Evolutionary conservation across 1,140 invertebrate species (phyloP).

Genomic region (Sycophila sp.): DNA sequence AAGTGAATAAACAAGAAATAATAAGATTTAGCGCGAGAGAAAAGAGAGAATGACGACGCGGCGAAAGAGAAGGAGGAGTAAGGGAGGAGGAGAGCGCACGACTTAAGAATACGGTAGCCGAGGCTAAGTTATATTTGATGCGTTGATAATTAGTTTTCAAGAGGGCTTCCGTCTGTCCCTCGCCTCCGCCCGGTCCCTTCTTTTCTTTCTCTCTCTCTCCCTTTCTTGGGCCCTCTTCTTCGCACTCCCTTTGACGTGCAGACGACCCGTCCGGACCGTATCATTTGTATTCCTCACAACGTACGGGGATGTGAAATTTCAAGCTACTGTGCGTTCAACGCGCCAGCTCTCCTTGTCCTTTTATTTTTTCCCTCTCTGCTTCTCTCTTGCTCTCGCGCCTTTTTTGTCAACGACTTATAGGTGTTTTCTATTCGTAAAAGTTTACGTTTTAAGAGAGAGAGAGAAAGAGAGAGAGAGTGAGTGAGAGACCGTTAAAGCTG

Average conservation of each 20-base stretch:
- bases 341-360: neutral
- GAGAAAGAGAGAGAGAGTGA: no score
- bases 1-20: slow-evolving; percentile 55
- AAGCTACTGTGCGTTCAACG: slow-evolving; percentile 17
- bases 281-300: slow-evolving; percentile 37
- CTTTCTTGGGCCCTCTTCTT: neutral
- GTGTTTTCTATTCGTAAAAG: slow-evolving; percentile 7
- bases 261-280: neutral
- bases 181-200: slow-evolving; percentile 17
- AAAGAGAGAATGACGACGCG: neutral
- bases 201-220: slow-evolving; percentile 29
- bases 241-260: slow-evolving; percentile 2
- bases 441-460: slow-evolving; percentile 2
- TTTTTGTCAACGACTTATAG: neutral
- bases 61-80: neutral
- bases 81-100: slow-evolving; percentile 36
- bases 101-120: slow-evolving; percentile 63
- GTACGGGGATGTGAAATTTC: slow-evolving; percentile 33
- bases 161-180: slow-evolving; percentile 36
- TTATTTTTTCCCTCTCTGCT: slow-evolving; percentile 6
- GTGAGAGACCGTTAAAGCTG: neutral
- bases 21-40: slow-evolving; percentile 42
- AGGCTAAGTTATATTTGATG: slow-evolving; percentile 66
- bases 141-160: slow-evolving; percentile 65
- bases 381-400: neutral